Conservation (phyloP, 2,888 invertebrate species). For the Chrysopilus asiliformis region DNA sequence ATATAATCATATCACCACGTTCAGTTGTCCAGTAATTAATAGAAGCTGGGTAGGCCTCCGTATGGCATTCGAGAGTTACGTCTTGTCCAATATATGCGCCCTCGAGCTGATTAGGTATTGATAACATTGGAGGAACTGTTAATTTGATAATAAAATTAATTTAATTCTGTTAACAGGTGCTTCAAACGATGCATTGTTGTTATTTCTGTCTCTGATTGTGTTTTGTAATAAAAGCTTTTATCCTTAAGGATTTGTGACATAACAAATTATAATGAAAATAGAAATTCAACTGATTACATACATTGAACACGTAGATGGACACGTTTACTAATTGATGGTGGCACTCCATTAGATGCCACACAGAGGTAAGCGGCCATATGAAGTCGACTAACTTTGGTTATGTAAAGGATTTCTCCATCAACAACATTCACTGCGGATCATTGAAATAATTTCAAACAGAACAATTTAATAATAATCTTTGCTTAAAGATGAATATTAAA, state of each 20-base stretch:
- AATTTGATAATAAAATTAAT: no score
- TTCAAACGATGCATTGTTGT: no score
- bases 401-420: slow-evolving; percentile 72
- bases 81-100: slow-evolving; percentile 81
- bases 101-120: slow-evolving; percentile 85
- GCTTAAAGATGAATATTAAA: no score
- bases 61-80: slow-evolving; percentile 77
- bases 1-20: slow-evolving; percentile 83
- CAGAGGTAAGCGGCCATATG: slow-evolving; percentile 90
- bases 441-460: background rate
- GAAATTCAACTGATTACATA: slow-evolving; percentile 41
- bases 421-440: slow-evolving; percentile 64
- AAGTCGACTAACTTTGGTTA: slow-evolving; percentile 76
- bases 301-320: slow-evolving; percentile 72
- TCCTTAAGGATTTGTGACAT: background rate
- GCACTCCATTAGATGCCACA: slow-evolving; percentile 86
- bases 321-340: slow-evolving; percentile 77
- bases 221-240: no score
- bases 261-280: no score
- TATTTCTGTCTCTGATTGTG: no score
- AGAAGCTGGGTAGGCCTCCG: slow-evolving; percentile 82
- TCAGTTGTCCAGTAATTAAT: slow-evolving; percentile 93
- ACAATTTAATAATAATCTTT: slow-evolving; percentile 5
- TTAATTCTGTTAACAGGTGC: no score
- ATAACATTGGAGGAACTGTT: slow-evolving; percentile 85